These are phyloP conservation scores for Phalanger gymnotis DNA, from an alignment of 2,797 vertebrate genomes.

Conservation along the genomic window DNA sequence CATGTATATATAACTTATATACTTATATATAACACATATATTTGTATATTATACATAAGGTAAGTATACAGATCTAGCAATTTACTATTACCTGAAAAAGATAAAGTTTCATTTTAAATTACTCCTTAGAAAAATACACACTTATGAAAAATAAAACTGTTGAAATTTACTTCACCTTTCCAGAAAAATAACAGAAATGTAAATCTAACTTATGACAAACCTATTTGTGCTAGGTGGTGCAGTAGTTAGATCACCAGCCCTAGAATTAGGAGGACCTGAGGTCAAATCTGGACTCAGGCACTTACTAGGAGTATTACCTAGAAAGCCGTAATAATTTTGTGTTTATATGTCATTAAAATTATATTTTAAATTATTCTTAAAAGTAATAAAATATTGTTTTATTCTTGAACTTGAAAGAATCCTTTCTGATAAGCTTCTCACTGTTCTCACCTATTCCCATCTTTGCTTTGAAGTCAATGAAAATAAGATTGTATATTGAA, in stretches of 20 bases:
- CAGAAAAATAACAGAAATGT: slow-evolving; percentile 32
- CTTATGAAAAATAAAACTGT: background rate
- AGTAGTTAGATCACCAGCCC: background rate
- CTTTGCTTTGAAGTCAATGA: background rate
- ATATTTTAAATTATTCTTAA: background rate
- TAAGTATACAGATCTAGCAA: background rate
- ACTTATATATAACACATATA: background rate
- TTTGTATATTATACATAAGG: background rate
- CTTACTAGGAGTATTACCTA: background rate
- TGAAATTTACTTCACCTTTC: background rate
- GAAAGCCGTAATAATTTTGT: background rate
- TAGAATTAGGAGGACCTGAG: background rate
- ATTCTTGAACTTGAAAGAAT: background rate
- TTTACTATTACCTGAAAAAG: slow-evolving; percentile 7
- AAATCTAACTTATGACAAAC: background rate
- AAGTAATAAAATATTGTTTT: background rate
- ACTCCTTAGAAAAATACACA: background rate
- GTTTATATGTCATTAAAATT: background rate
- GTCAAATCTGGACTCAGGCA: background rate
- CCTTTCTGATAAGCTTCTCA: background rate
- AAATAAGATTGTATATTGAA: background rate
- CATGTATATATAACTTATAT: background rate
- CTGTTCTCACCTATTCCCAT: background rate
- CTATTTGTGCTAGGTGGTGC: background rate
- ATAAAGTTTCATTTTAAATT: background rate